These are phyloP conservation scores for Bradypus variegatus DNA, from an alignment of 2,797 vertebrate genomes.

Conservation along the genomic window DNA sequence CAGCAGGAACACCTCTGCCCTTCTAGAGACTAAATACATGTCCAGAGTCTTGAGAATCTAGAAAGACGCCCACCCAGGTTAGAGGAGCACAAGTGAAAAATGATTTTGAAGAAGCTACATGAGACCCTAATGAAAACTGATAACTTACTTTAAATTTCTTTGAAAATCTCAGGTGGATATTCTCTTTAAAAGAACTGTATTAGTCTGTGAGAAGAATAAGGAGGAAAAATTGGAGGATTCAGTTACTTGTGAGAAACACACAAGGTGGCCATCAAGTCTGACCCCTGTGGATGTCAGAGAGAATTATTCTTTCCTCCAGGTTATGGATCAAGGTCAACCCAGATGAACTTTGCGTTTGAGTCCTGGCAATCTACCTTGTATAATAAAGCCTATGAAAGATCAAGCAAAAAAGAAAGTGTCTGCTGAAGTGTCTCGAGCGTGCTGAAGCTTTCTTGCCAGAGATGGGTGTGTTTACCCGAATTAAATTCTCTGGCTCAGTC, in stretches of 20 bases:
- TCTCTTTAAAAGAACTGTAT: not conserved
- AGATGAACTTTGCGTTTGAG: not conserved
- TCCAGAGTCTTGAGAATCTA: too few species aligned
- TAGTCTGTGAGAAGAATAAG: not conserved
- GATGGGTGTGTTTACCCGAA: too few species aligned
- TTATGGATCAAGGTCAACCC: not conserved
- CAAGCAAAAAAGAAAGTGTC: not conserved
- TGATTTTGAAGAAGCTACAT: not conserved
- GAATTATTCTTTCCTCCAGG: not conserved
- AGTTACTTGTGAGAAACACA: not conserved
- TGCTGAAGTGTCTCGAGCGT: too few species aligned
- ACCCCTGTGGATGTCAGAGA: not conserved
- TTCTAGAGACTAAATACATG: not conserved
- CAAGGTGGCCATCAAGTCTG: too few species aligned
- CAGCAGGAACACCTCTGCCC: rapidly evolving
- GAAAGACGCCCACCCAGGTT: not conserved
- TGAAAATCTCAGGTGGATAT: not conserved
- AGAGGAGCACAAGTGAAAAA: not conserved
- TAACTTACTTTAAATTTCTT: not conserved
- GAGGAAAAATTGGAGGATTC: not conserved
- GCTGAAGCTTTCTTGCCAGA: not conserved
- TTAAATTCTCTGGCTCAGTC: not conserved
- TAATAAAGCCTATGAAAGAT: not conserved
- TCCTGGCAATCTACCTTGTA: not conserved
- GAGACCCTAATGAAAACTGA: too few species aligned